Conservation (phyloP, 2,888 invertebrate genomes). For the Malachius bipustulatus region DNA sequence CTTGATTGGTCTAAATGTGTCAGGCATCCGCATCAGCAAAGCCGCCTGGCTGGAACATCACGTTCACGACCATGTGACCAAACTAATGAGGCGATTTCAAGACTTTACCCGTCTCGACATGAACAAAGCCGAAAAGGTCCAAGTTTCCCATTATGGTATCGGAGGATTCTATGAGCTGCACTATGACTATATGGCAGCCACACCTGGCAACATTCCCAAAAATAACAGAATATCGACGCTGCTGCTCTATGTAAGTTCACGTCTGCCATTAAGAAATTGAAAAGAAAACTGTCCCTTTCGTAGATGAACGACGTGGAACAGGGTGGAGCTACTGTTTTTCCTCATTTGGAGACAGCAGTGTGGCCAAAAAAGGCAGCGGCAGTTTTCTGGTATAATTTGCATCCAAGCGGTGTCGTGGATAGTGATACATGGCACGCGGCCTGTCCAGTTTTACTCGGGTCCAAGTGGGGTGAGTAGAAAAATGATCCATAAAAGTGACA, state of each 20-base stretch:
- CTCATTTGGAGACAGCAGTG: not conserved
- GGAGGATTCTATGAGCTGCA: constrained; percentile 4
- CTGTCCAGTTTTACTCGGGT: constrained; percentile 2
- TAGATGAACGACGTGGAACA: not conserved
- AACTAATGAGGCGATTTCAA: not conserved
- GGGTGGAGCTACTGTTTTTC: constrained; percentile 1
- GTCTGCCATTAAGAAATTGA: no score
- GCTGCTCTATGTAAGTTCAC: not conserved
- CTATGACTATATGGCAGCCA: constrained; percentile 1
- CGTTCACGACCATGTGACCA: not conserved
- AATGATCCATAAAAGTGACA: no score
- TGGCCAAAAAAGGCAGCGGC: not conserved
- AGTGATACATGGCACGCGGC: not conserved
- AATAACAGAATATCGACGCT: constrained; percentile 1
- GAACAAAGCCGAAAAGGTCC: not conserved
- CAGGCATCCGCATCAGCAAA: no score
- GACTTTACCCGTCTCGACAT: not conserved
- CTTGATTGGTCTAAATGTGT: no score
- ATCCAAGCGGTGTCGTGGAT: not conserved
- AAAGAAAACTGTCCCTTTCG: no score
- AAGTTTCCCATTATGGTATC: not conserved
- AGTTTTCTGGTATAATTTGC: constrained; percentile 4
- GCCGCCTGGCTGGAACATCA: not conserved
- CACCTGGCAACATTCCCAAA: no score
- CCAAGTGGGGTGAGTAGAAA: no score